Base-by-base conservation (phyloP, 2,888 invertebrate species). In the Polietes domitor region DNA sequence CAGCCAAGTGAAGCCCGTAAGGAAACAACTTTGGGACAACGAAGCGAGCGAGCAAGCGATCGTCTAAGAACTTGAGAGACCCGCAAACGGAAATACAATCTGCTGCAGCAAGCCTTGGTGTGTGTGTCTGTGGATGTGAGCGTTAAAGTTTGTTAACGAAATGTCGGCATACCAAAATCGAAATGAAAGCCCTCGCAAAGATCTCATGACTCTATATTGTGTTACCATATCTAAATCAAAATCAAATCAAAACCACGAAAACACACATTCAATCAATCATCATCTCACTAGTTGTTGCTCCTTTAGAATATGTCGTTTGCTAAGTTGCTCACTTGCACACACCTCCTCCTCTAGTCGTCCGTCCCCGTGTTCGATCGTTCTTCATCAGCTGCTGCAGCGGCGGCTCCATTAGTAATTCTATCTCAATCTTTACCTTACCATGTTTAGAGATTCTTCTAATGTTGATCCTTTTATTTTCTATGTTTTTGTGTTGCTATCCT, bases 341-440 rank as follows among this genome's bases (percentile, higher is more conserved):
- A 82, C 84, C 85, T 83, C 84, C 87, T 74, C 83, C 86, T 87
- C 81, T 81, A 84, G 58, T 76, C 87, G 88, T 87, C 82, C 83
- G 65, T 10, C 65, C 76, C 83, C 79, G 83, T 89, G 87, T 80
- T 80, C 89, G 88, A 79, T 87, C 88, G 88, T 88, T 89, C 85
- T 83, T 88, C 89, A 81, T 84, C 88, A 80, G 87, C 88, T 89
- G 91, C 90, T 86, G 89, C 83, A 88, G 89, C 88, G 89, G 89
- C 89, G 90, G 89, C 89, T 91, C 89, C 91, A 91, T 91, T 91
- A 89, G 91, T 91, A 91, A 91, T 91, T 91, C 90, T 89, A 90
- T 87, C 89, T 89, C 89, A 89, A 88, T 88, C 85, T 85, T 88
- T 90, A 86, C 82, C 72, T 77, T 75, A 41, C 73, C 63, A 77